Conservation (phyloP, 2,797 vertebrate species). For the Smutsia gigantea region DNA sequence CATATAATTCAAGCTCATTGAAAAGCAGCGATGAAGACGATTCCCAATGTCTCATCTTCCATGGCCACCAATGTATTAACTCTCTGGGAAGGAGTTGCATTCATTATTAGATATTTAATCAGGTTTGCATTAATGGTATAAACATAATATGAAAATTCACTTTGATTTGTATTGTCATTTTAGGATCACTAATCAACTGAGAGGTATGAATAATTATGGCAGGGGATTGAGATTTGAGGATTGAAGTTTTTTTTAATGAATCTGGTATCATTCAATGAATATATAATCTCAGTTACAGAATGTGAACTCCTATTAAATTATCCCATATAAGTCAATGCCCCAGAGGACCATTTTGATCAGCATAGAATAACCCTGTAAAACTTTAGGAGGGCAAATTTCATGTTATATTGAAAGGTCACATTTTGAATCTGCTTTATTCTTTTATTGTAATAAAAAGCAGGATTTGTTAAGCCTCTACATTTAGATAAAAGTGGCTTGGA, state of each 20-base stretch:
- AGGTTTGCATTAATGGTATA: conserved; percentile 42
- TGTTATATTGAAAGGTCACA: conserved; percentile 19
- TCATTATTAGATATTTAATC: conserved; percentile 40
- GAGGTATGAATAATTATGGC: conserved; percentile 22
- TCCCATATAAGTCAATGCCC: not conserved
- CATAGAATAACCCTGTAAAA: not conserved
- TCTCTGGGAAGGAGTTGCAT: not conserved
- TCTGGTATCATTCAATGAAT: not conserved
- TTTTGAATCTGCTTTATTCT: not conserved
- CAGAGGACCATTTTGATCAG: not conserved
- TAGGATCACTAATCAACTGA: conserved; percentile 30
- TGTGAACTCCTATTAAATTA: conserved; percentile 26
- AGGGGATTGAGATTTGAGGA: not conserved
- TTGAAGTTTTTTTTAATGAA: not conserved
- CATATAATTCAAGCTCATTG: not conserved
- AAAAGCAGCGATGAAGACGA: not conserved
- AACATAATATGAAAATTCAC: conserved; percentile 44
- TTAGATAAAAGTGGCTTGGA: not conserved
- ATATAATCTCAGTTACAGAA: conserved; percentile 20
- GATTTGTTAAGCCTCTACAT: not conserved
- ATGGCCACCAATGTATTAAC: not conserved
- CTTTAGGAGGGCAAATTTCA: conserved; percentile 2
- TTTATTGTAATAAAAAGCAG: not conserved
- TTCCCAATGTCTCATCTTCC: not conserved
- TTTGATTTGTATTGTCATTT: conserved; percentile 54